Evolutionary conservation across 2,888 invertebrate species (phyloP), one percentile per base, ranked within the genome.

Genomic region (Ichneumon xanthorius): DNA sequence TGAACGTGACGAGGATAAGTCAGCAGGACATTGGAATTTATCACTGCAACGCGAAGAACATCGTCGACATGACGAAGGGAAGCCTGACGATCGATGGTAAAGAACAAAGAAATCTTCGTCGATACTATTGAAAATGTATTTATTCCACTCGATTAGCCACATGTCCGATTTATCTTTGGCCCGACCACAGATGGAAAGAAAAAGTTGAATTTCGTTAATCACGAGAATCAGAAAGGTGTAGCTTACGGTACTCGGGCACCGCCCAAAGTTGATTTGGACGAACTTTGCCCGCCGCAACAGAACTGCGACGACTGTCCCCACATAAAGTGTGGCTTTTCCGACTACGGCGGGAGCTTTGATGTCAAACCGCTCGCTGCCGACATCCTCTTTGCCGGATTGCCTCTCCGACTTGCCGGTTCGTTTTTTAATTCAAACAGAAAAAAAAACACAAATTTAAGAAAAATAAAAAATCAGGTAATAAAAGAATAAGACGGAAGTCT

Each of bases 11-110:
- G 0, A 95, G 96, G 85, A 94, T 98, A 53, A 95, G 95, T 55
- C 94, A 95, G 5, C 94, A 95, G 77, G 98, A 98, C 92, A 95
- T 96, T 80, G 96, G 96, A 19, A 95, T 96, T 86, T 98, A 98
- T 94, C 96, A 97, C 92, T 98, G 98, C 92, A 96, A 97, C 77
- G 97, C 96, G 80, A 98, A 97, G 92, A 98, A 98, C 92, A 97
- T 97, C 88, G 94, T 97, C 33, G 97, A 97, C 87, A 96, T 96
- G 65, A 97, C 97, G 0, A 96, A 96, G 92, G 98, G 98, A 19
- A 95, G 95, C 76, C 95, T 97, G 86, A 95, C 95, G 82, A 93
- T 97, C 53, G 95, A 96, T 91, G 96, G 97, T 93, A 84, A 80
- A 68, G 55, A 58, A 14, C 14, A 19, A n/a, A 19, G 75, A 37